Evolutionary conservation across 1,140 invertebrate genomes (phyloP).

Genomic region (Nephotettix cincticeps): DNA sequence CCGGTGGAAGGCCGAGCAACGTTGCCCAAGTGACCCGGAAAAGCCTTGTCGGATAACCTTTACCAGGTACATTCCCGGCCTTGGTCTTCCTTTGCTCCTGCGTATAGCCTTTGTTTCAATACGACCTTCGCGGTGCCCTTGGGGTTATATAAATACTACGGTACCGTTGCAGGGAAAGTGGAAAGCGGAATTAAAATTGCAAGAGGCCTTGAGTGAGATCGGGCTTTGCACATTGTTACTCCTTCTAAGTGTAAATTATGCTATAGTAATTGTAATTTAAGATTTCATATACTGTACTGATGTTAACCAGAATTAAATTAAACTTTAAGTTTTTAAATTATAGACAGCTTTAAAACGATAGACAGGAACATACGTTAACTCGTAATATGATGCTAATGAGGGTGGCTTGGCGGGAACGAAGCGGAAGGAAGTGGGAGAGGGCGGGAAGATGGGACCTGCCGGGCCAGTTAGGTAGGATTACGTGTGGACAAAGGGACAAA

Average conservation of each 20-base stretch:
- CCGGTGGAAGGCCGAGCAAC: not conserved
- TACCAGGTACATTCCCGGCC: conserved; percentile 5
- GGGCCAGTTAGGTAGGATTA: too few species aligned
- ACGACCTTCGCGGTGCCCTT: not conserved
- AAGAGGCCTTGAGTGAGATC: not conserved
- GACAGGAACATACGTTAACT: too few species aligned
- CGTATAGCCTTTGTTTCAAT: not conserved
- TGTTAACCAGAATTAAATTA: too few species aligned
- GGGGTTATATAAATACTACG: conserved; percentile 1
- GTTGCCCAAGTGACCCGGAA: conserved; percentile 22
- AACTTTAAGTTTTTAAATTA: too few species aligned
- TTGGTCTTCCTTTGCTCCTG: not conserved
- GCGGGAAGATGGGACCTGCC: not conserved
- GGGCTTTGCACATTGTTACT: too few species aligned
- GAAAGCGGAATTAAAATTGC: not conserved
- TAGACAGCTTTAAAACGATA: too few species aligned
- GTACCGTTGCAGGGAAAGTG: conserved; percentile 4
- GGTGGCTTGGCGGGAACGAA: not conserved
- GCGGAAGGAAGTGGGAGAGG: not conserved
- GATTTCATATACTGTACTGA: too few species aligned
- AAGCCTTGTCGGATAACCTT: conserved; percentile 9
- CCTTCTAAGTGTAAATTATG: too few species aligned
- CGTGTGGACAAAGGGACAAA: too few species aligned
- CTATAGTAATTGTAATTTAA: too few species aligned
- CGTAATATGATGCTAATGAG: not conserved